Evolutionary conservation across 2,113 vertebrate genomes (phyloP).

Genomic region (Corythaeola cristata): DNA sequence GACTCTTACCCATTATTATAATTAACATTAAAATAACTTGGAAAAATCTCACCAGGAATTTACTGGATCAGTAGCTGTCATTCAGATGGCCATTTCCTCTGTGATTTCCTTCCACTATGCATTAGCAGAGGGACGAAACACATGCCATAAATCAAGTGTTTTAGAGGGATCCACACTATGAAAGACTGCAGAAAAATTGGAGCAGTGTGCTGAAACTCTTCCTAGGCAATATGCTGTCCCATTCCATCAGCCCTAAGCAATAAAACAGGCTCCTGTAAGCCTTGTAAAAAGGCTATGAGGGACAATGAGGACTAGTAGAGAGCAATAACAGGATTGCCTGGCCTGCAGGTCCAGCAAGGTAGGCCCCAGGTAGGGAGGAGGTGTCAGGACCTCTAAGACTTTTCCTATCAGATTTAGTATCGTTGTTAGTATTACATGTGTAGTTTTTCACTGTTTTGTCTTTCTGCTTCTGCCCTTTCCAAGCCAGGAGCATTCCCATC

Average conservation of each 20-base stretch:
- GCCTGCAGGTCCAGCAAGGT: background rate
- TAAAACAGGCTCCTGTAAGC: background rate
- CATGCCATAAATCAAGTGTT: background rate
- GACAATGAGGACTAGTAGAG: background rate
- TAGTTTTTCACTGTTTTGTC: background rate
- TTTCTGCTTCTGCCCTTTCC: background rate
- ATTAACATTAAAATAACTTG: background rate
- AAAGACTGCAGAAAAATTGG: background rate
- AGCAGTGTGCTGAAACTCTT: background rate
- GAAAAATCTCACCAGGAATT: background rate
- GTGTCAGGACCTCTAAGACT: background rate
- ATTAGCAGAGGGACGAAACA: background rate
- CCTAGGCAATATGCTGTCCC: background rate
- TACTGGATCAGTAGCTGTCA: background rate
- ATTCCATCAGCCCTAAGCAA: background rate
- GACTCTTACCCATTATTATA: background rate
- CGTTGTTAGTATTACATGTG: background rate
- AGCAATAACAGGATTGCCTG: background rate
- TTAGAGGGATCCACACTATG: background rate
- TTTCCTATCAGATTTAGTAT: background rate
- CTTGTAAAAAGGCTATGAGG: background rate
- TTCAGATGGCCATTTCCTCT: background rate
- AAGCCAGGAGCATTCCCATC: background rate
- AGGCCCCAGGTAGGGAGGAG: background rate
- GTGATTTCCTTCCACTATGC: background rate